phyloP scores from a whole-genome alignment of 2,113 vertebrate species.

The Phalacrocorax aristotelis region DNA sequence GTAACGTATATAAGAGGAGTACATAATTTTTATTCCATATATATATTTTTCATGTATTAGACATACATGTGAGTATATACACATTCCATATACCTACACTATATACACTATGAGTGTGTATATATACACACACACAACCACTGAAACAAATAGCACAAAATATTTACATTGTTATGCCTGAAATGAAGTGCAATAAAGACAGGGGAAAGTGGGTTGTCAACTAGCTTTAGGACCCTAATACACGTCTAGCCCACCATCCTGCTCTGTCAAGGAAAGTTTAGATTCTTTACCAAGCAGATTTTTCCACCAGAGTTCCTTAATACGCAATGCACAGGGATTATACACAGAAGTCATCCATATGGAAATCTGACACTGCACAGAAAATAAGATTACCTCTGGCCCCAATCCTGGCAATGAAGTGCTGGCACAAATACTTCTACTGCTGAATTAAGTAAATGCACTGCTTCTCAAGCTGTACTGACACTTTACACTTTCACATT shows the following conservation, averaged over 20 bases:
- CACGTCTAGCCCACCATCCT: background rate
- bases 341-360: background rate
- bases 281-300: background rate
- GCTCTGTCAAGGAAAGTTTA: background rate
- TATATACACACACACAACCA: background rate
- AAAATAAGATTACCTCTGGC: background rate
- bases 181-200: background rate
- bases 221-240: background rate
- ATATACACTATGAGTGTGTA: too few relatives aligned
- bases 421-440: background rate
- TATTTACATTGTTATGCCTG: conserved; percentile 31
- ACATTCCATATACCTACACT: background rate
- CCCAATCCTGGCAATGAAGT: background rate
- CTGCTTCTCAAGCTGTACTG: background rate
- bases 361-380: background rate
- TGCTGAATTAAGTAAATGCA: background rate
- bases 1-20: too few relatives aligned
- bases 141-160: conserved; percentile 56
- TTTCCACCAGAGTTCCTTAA: background rate
- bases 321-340: background rate
- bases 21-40: background rate
- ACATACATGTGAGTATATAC: background rate
- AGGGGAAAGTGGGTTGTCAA: rapidly evolving
- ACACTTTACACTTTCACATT: background rate
- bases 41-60: background rate